Base-by-base conservation (phyloP, 2,888 invertebrate species). In the Blera fallax region DNA sequence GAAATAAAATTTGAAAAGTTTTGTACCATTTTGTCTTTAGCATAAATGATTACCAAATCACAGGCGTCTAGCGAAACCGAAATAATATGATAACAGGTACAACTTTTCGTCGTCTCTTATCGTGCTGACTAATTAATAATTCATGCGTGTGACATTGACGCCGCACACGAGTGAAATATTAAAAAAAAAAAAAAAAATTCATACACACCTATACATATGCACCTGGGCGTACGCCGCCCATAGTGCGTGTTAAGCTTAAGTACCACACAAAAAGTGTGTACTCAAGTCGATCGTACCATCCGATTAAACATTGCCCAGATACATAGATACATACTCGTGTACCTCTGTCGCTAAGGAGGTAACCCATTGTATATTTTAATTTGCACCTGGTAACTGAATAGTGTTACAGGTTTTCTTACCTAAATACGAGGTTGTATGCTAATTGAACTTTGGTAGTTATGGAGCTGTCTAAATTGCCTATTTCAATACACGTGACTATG, bases 121-220 rank as follows among this genome's bases (percentile, higher is more conserved):
- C 37, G 54, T 40, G 43, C 43, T 67, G 82, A 52, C 82, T 83
- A 83, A 83, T 83, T 83, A 83, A 78, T 83, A 72, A 83, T 78
- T 83, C 78, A 83, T 78, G 78, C 60, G 50, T 64, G 56, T 70
- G 82, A 83, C 72, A 78, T 83, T 83, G 82, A 72, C 45, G 65
- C 40, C 77, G 48, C 70, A 77, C 77, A 82, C 70, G 64, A 70
- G 54, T 14, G 24, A 70, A 76, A 69, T 70, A 45, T 34, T 18
- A 14, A 73, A 69, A 52, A 37, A n/a, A n/a, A n/a, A n/a, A n/a
- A n/a, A 54, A 24, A 40, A 14, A 50, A 21, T 27, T 34, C 11
- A n/a, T 3, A 24, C 6, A 34, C 10, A n/a, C 24, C n/a, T 24
- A 24, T 24, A 8, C 29, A 2, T 10, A 14, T 10, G 29, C 16